These are phyloP conservation scores for Atrina japonica DNA, from an alignment of 2,888 invertebrate species.

Conservation along the genomic window DNA sequence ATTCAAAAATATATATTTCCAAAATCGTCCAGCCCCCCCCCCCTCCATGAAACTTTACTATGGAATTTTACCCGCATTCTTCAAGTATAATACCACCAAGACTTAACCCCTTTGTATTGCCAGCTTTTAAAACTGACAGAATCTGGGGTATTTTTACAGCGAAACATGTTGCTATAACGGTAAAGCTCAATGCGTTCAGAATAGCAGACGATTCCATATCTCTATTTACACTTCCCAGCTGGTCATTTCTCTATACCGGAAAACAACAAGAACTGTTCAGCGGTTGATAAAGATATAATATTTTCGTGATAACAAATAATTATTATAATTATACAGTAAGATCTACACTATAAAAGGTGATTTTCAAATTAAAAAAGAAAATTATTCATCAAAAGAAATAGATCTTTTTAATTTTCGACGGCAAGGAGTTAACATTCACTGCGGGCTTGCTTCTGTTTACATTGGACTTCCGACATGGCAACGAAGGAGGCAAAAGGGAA, in stretches of 20 bases:
- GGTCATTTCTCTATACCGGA: background rate
- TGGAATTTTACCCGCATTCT: slow-evolving; percentile 61
- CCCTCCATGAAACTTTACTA: too few relatives aligned
- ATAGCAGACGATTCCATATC: slow-evolving; percentile 42
- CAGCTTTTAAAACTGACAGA: slow-evolving; percentile 52
- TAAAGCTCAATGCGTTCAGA: slow-evolving; percentile 59
- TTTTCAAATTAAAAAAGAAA: too few relatives aligned
- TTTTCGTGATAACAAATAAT: too few relatives aligned
- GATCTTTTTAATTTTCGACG: too few relatives aligned
- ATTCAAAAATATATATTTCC: too few relatives aligned
- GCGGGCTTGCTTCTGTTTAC: slow-evolving; percentile 59
- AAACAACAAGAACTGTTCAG: background rate
- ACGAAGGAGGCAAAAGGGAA: slow-evolving; percentile 67
- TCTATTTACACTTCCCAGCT: background rate
- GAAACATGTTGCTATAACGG: slow-evolving; percentile 58
- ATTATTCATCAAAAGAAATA: too few relatives aligned
- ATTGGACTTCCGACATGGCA: slow-evolving; percentile 66
- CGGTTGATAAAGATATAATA: background rate
- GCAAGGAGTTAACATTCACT: slow-evolving; percentile 41
- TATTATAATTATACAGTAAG: too few relatives aligned
- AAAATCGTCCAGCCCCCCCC: too few relatives aligned
- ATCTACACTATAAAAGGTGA: too few relatives aligned
- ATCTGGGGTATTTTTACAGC: slow-evolving; percentile 69
- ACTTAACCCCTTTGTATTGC: slow-evolving; percentile 64
- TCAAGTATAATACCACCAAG: slow-evolving; percentile 63